These are phyloP conservation scores for Atherinosoma microstoma DNA, from an alignment of 2,797 vertebrate genomes.

Conservation along the genomic window DNA sequence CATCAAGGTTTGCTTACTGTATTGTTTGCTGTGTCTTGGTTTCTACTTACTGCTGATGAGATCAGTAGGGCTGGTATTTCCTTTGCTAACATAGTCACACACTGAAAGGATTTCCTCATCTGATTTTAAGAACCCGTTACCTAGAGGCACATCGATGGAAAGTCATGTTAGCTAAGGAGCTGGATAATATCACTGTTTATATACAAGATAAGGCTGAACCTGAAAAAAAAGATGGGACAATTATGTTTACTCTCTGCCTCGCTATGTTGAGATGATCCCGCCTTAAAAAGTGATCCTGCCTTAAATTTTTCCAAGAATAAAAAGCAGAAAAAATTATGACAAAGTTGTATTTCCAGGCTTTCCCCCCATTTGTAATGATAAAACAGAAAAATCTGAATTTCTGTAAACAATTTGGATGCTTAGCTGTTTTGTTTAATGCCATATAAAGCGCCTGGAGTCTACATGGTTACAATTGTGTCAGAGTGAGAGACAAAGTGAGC, in stretches of 20 bases:
- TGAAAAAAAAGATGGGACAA: background rate
- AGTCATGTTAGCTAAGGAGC: conserved; percentile 3
- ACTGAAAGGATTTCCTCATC: conserved; percentile 54
- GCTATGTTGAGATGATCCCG: background rate
- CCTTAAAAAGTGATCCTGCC: background rate
- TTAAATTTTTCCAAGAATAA: too few relatives aligned
- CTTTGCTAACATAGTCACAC: conserved; percentile 46
- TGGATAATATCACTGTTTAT: background rate
- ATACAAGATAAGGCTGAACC: background rate
- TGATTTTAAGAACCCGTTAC: conserved; percentile 32
- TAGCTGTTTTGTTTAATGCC: too few relatives aligned
- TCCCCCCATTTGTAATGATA: too few relatives aligned
- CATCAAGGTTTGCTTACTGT: background rate
- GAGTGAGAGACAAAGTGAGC: too few relatives aligned
- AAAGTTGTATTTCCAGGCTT: too few relatives aligned
- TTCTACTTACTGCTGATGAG: conserved; percentile 72
- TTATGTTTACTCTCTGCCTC: background rate
- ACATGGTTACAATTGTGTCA: too few relatives aligned
- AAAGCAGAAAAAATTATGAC: too few relatives aligned
- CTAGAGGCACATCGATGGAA: conserved; percentile 41
- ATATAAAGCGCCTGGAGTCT: too few relatives aligned
- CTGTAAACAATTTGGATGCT: too few relatives aligned
- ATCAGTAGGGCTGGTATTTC: conserved; percentile 56
- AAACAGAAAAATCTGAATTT: too few relatives aligned
- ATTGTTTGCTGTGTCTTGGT: conserved; percentile 31